These are phyloP conservation scores for Anarrhichthys ocellatus DNA, from an alignment of 2,113 vertebrate species.

Conservation along the genomic window DNA sequence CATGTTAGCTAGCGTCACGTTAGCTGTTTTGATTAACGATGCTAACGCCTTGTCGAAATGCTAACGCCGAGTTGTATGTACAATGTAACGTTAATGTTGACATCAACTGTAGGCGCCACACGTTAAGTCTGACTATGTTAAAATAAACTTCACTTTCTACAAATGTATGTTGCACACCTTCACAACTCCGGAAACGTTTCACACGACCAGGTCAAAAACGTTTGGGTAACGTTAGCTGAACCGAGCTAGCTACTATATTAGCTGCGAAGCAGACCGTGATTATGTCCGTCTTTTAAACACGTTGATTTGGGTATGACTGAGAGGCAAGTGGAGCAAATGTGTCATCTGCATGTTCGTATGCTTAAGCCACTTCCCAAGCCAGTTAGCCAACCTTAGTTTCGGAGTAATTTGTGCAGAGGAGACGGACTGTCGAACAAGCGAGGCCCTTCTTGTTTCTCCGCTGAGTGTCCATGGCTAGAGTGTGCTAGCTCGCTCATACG, in stretches of 20 bases:
- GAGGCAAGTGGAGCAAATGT: not conserved
- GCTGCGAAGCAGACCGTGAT: not conserved
- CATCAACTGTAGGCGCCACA: not conserved
- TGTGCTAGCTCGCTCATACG: constrained; percentile 46
- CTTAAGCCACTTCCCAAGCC: not conserved
- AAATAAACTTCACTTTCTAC: not conserved
- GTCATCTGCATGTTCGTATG: not conserved
- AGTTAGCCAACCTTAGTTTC: not conserved
- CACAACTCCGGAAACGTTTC: too few relatives aligned
- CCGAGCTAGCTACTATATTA: constrained; percentile 26
- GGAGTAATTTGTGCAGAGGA: not conserved
- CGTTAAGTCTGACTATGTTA: not conserved
- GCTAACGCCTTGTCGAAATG: constrained; percentile 15
- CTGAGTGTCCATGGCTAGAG: constrained; percentile 1
- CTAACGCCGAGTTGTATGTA: not conserved
- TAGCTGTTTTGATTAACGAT: constrained; percentile 51
- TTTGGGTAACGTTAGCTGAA: constrained; percentile 1
- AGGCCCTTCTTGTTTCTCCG: constrained; percentile 50
- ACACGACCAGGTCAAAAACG: not conserved
- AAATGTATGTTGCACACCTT: not conserved
- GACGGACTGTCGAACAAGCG: not conserved
- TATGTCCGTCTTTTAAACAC: not conserved
- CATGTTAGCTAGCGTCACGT: not conserved
- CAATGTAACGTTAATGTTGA: not conserved
- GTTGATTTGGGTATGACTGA: not conserved